Evolutionary conservation across 2,888 invertebrate genomes (phyloP).

Genomic region (Magallana nippona): DNA sequence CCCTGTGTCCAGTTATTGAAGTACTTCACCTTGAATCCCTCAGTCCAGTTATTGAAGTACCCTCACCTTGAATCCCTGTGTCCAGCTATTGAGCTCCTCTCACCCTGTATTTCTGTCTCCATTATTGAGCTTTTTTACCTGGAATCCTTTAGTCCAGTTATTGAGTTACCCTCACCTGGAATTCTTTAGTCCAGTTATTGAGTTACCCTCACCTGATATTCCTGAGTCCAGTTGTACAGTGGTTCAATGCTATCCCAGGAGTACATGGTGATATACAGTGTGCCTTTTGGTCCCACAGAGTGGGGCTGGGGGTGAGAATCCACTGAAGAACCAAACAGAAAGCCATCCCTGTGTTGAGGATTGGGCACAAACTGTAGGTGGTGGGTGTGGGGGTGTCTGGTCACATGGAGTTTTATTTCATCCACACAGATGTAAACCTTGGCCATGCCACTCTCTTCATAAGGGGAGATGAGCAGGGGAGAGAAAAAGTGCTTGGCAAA

Average conservation of each 20-base stretch:
- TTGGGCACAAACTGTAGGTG: constrained; percentile 43
- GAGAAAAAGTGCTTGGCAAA: constrained; percentile 92
- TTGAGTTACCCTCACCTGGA: too few species aligned
- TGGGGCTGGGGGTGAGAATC: background rate
- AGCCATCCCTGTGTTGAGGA: background rate
- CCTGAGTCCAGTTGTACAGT: constrained; percentile 66
- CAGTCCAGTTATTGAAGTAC: too few species aligned
- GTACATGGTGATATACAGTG: constrained; percentile 63
- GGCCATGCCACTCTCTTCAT: constrained; percentile 64
- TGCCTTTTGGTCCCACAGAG: background rate
- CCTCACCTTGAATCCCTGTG: too few species aligned
- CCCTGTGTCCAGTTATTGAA: too few species aligned
- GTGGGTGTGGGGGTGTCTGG: constrained; percentile 50
- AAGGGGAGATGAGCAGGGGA: constrained; percentile 79
- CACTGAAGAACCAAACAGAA: constrained; percentile 28
- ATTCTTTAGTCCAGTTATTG: constrained; percentile 60
- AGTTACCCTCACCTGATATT: constrained; percentile 62
- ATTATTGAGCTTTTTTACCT: constrained; percentile 53
- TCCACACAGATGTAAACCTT: constrained; percentile 70
- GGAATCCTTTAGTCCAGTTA: constrained; percentile 47
- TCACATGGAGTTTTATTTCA: constrained; percentile 61
- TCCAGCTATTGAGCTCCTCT: too few species aligned
- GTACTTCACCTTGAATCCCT: too few species aligned
- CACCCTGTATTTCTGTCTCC: too few species aligned
- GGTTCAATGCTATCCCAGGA: constrained; percentile 66